Evolutionary conservation across 2,888 invertebrate species (phyloP).

Genomic region (Hyposoter didymator): DNA sequence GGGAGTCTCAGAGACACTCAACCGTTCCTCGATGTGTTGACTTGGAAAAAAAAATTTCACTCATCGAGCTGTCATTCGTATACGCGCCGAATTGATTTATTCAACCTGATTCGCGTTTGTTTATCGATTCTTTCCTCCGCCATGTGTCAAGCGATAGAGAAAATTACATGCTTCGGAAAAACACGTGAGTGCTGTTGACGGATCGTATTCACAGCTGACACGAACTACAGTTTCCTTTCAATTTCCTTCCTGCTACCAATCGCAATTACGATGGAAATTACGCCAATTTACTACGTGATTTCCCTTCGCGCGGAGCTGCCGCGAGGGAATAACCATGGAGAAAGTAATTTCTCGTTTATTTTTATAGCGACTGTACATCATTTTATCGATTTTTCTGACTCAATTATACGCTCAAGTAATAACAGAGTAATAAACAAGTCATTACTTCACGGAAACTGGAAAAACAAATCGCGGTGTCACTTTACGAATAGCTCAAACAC

Average conservation of each 20-base stretch:
- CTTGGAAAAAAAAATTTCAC: neutral
- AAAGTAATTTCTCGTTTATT: neutral
- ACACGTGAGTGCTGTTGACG: conserved; percentile 8
- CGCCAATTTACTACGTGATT: conserved; percentile 22
- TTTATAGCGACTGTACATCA: neutral
- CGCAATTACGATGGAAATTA: conserved; percentile 8
- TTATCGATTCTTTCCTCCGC: conserved; percentile 15
- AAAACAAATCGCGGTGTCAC: neutral
- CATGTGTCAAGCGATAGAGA: neutral
- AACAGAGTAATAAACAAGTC: neutral
- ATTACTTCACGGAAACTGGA: neutral
- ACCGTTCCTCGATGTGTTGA: conserved; percentile 30
- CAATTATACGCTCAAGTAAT: neutral
- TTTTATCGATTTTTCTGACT: neutral
- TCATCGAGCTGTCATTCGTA: conserved; percentile 46
- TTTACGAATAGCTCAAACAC: neutral
- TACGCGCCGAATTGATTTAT: conserved; percentile 32
- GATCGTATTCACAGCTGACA: neutral
- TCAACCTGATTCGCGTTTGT: conserved; percentile 44
- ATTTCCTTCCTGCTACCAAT: neutral
- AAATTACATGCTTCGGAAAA: neutral
- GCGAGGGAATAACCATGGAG: neutral
- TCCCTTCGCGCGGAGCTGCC: neutral
- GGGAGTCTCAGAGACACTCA: neutral
- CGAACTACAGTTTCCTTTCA: neutral